Conservation (phyloP, 2,113 vertebrate genomes). For the Pelodiscus sinensis region DNA sequence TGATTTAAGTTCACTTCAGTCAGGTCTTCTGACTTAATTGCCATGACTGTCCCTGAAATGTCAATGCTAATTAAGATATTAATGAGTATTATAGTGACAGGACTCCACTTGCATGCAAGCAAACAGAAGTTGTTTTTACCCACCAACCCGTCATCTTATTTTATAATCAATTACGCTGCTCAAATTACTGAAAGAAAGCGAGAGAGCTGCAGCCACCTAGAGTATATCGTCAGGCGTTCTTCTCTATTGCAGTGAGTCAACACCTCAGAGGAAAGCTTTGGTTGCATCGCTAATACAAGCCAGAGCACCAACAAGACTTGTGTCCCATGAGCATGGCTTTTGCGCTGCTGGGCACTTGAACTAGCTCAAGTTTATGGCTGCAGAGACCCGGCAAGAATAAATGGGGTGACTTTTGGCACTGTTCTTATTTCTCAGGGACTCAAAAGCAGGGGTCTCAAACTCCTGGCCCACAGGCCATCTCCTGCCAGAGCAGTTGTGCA, state of each 20-base stretch:
- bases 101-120: conserved; percentile 46
- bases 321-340: background rate
- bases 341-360: background rate
- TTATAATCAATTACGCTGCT: conserved; percentile 11
- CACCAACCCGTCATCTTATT: conserved; percentile 53
- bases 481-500: too few species aligned
- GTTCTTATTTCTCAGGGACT: too few species aligned
- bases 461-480: too few species aligned
- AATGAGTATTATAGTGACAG: background rate
- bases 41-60: conserved; percentile 8
- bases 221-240: background rate
- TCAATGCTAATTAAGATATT: conserved; percentile 63
- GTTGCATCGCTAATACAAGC: accelerated
- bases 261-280: background rate
- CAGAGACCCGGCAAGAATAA: background rate
- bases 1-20: conserved; percentile 1
- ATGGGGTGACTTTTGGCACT: background rate
- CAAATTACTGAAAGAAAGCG: background rate
- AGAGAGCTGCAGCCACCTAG: background rate
- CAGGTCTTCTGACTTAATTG: conserved; percentile 41
- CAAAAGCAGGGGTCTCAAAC: too few species aligned
- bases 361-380: background rate
- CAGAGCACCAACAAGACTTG: background rate
- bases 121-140: conserved; percentile 44
- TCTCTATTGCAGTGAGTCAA: background rate